These are phyloP conservation scores for Ormyrus pomaceus DNA, from an alignment of 2,888 invertebrate species.

Conservation along the genomic window DNA sequence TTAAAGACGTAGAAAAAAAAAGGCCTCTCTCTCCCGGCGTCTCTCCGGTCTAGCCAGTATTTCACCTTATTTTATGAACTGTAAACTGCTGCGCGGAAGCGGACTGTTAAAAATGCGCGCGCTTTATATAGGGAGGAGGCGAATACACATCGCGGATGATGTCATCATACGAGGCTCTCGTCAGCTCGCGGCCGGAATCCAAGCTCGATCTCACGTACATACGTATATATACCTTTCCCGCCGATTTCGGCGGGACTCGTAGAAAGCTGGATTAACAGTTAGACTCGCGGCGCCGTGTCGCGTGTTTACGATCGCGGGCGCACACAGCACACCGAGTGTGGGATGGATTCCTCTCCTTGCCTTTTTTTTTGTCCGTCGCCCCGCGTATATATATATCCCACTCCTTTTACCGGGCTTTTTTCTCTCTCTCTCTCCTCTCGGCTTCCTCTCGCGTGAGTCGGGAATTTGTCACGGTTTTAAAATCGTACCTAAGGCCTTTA, in stretches of 20 bases:
- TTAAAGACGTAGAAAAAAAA: too few species aligned
- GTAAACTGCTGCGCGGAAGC: too few species aligned
- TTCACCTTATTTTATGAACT: too few species aligned
- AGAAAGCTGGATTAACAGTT: constrained; percentile 13
- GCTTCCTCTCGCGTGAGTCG: neutral
- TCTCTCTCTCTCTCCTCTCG: neutral
- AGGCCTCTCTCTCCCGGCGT: too few species aligned
- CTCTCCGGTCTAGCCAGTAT: too few species aligned
- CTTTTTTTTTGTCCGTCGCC: neutral
- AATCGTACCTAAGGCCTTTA: neutral
- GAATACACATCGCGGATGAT: too few species aligned
- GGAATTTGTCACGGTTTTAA: constrained; percentile 16
- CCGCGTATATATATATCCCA: neutral
- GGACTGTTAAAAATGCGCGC: too few species aligned
- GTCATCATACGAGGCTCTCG: too few species aligned
- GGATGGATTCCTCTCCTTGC: neutral
- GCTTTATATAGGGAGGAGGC: too few species aligned
- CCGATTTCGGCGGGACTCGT: constrained; percentile 26
- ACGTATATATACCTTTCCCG: neutral
- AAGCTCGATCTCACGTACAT: too few species aligned
- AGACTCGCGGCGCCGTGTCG: neutral
- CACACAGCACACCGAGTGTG: neutral
- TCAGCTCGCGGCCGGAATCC: too few species aligned
- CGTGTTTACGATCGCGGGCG: neutral
- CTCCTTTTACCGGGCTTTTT: neutral